Evolutionary conservation across 2,113 vertebrate species (phyloP).

Genomic region (Vanacampus margaritifer): DNA sequence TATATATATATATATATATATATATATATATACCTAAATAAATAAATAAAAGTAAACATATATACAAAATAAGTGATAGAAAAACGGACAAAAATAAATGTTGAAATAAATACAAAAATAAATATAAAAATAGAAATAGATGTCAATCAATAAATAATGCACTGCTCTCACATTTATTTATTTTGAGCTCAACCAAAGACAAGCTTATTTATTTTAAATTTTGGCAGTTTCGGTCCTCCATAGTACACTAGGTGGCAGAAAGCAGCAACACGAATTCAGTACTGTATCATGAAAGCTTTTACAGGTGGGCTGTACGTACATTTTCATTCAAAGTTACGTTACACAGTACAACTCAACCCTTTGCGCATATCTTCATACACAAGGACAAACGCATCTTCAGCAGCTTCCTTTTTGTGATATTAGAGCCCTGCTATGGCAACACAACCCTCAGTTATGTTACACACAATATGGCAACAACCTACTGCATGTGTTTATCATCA

Average conservation of each 20-base stretch:
- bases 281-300: neutral
- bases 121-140: no score
- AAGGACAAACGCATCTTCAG: neutral
- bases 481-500: conserved; percentile 5
- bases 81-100: no score
- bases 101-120: no score
- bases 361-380: neutral
- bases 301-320: neutral
- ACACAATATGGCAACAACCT: conserved; percentile 10
- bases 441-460: conserved; percentile 22
- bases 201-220: no score
- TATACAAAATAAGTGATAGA: no score
- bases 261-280: neutral
- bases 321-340: neutral
- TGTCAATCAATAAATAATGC: no score
- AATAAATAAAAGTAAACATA: no score
- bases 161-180: no score
- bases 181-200: no score
- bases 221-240: no score
- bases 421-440: neutral
- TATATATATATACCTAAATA: no score
- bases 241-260: conserved; percentile 55
- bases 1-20: no score
- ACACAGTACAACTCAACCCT: neutral
- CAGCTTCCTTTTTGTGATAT: conserved; percentile 15